Evolutionary conservation across 2,888 invertebrate species (phyloP), one percentile per base, ranked within the genome.

Genomic region (Ditula angustiorana): DNA sequence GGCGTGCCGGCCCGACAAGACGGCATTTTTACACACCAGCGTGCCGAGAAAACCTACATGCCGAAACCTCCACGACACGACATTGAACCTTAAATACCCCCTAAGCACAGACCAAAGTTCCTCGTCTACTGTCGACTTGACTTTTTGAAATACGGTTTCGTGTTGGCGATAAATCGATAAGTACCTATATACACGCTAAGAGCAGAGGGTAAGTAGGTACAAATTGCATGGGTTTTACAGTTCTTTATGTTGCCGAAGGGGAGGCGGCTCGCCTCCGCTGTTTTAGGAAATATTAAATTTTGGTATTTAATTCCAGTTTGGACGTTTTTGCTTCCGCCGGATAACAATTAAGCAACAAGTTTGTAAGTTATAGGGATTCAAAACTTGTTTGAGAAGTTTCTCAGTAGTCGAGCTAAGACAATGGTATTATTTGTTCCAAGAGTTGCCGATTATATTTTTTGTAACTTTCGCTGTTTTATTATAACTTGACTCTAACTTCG

Each of bases 81-180:
- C 80, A 79, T 73, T 79, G 72, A 71, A 75, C 84, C 74, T 66
- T 86, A 73, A 26, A 21, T 1, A n/a, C 70, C 0, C 8, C 41
- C 7, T 68, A 1, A 19, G 10, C 72, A 82, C 70, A 70, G 67
- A 62, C 61, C 64, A 79, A 62, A 73, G 70, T 73, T 7, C 71
- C 41, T 53, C 30, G 63, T 63, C 21, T 30, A 24, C 16, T 8
- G 4, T 30, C 33, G 65, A 66, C 76, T 80, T 85, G 82, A 82
- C 83, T 88, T 89, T 89, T 86, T 82, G 83, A 88, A 87, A 84
- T 83, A 82, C 78, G 78, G 74, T 77, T 74, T 79, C 75, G 82
- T 83, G 87, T 90, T 88, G 84, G 89, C 87, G 76, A 89, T 90
- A 88, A 90, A 92, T 92, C 92, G 87, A 92, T 92, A 91, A 87